A percentile compares a stretch with the other conserved stretches of the same genome.
Evolutionary conservation across 2,888 invertebrate genomes (phyloP).

Genomic region (Neoitamus cyanurus): DNA sequence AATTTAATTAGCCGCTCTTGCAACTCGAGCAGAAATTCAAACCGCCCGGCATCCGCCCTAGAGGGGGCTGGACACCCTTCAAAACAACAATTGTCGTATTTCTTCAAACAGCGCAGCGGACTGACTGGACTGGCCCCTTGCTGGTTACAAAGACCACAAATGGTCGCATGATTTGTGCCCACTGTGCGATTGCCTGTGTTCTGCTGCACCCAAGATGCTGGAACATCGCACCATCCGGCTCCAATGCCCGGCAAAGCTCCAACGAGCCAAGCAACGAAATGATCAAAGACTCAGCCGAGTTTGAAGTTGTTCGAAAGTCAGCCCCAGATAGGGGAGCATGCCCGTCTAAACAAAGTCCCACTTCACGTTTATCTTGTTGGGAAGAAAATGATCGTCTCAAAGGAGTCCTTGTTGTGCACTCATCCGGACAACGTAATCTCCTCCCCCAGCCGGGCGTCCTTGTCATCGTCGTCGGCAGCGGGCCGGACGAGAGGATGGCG

Average conservation of each 20-base stretch:
- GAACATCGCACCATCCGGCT: neutral
- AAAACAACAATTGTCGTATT: neutral
- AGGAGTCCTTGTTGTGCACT: neutral
- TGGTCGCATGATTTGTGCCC: neutral
- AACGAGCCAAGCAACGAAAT: neutral
- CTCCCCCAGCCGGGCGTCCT: neutral
- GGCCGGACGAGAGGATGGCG: neutral
- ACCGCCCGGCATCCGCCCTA: neutral
- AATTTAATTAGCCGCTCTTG: neutral
- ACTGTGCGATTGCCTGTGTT: neutral
- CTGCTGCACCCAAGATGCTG: neutral
- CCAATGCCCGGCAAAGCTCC: neutral
- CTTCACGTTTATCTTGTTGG: slow-evolving; percentile 1
- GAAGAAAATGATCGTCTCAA: slow-evolving; percentile 1
- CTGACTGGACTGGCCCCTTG: neutral
- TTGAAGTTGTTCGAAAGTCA: neutral
- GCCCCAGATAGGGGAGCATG: neutral
- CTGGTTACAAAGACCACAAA: neutral
- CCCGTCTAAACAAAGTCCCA: neutral
- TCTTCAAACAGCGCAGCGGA: neutral
- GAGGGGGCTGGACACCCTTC: neutral
- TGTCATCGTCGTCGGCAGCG: neutral
- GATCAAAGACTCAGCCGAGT: neutral
- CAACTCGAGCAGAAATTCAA: neutral
- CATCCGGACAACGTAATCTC: slow-evolving; percentile 1